phyloP scores from a whole-genome alignment of 2,113 vertebrate species.

The Taxidea taxus region DNA sequence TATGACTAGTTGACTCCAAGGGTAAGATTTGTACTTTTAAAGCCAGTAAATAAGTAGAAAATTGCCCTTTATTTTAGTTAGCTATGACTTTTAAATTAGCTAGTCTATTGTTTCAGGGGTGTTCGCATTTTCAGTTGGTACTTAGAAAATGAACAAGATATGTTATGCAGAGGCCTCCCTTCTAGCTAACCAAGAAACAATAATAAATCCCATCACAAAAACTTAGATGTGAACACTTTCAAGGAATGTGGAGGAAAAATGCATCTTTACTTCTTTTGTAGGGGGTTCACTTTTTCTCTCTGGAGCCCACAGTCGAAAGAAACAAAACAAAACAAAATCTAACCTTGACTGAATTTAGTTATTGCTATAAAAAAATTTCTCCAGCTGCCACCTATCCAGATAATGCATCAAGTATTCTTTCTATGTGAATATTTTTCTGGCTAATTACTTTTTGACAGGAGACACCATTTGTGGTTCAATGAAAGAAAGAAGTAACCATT shows the following conservation, averaged over 20 bases:
- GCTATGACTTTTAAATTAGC: constrained; percentile 77
- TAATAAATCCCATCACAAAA: constrained; percentile 35
- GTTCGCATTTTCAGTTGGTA: constrained; percentile 75
- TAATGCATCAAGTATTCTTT: constrained; percentile 37
- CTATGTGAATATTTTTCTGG: constrained; percentile 60
- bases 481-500: constrained; percentile 61
- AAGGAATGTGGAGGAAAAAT: constrained; percentile 4
- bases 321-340: not conserved
- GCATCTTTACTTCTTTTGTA: not conserved
- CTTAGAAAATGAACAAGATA: constrained; percentile 68
- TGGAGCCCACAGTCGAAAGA: not conserved
- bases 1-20: constrained; percentile 80
- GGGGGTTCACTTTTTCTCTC: not conserved
- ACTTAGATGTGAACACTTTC: not conserved
- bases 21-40: constrained; percentile 73
- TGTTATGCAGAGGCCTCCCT: constrained; percentile 14
- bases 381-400: constrained; percentile 50
- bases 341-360: not conserved
- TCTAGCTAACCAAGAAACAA: constrained; percentile 66
- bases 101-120: constrained; percentile 64
- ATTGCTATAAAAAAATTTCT: constrained; percentile 22
- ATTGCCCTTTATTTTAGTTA: constrained; percentile 74
- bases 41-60: constrained; percentile 78
- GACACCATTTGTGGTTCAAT: constrained; percentile 58
- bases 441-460: constrained; percentile 71